Conservation (phyloP, 2,113 vertebrate genomes). For the Erythrocercus mccallii region DNA sequence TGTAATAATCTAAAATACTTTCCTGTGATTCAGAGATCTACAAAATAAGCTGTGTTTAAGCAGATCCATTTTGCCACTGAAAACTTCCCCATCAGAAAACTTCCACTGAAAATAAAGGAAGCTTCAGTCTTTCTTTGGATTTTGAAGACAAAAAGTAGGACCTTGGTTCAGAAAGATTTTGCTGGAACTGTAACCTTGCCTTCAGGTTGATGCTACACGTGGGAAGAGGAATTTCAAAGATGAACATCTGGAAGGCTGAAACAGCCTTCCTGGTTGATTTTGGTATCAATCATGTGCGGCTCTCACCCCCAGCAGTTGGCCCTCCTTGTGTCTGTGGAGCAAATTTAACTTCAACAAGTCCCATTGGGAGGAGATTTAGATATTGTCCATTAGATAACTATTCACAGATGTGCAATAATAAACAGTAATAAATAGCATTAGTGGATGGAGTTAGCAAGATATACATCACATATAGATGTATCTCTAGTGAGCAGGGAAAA, state of each 20-base stretch:
- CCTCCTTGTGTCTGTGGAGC: not conserved
- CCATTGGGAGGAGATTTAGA: not conserved
- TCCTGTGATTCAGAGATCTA: not conserved
- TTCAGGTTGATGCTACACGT: accelerated
- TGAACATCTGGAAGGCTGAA: not conserved
- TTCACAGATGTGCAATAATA: conserved; percentile 3
- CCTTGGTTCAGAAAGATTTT: not conserved
- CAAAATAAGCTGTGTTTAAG: not conserved
- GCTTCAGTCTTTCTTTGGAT: not conserved
- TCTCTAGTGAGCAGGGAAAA: not conserved
- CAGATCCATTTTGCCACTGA: not conserved
- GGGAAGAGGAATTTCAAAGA: not conserved
- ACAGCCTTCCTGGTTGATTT: not conserved
- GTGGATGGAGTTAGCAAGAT: not conserved
- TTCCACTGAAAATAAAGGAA: not conserved
- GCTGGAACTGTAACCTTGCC: not conserved
- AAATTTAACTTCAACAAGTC: not conserved
- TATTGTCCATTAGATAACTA: not conserved
- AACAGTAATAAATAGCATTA: not conserved
- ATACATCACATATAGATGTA: not conserved
- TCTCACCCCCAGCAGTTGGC: not conserved
- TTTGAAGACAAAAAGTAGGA: not conserved
- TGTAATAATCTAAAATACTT: not conserved
- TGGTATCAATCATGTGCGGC: not conserved
- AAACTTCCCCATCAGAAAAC: not conserved